phyloP scores from a whole-genome alignment of 2,113 vertebrate genomes.

The Ancistrus triradiatus region DNA sequence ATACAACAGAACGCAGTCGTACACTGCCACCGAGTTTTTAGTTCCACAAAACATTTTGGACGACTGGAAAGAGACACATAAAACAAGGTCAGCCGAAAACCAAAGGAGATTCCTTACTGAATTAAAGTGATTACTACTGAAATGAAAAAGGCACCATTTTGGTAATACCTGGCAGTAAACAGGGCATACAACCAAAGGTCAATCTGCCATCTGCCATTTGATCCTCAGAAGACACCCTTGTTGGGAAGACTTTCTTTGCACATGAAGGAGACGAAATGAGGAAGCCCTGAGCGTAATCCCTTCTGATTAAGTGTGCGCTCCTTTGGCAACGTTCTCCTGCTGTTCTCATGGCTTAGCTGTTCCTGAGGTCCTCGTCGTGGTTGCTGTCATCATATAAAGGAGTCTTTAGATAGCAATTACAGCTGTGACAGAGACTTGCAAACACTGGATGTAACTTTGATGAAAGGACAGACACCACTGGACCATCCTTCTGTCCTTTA shows the following conservation, averaged over 20 bases:
- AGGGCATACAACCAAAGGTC: constrained; percentile 49
- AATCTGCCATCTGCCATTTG: constrained; percentile 50
- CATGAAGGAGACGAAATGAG: constrained; percentile 66
- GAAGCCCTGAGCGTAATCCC: neutral
- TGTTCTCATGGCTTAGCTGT: constrained; percentile 55
- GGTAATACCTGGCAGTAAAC: constrained; percentile 66
- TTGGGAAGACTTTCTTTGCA: constrained; percentile 70
- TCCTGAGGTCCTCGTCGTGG: neutral
- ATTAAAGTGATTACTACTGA: constrained; percentile 29
- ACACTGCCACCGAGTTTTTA: constrained; percentile 55
- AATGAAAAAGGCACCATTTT: constrained; percentile 32
- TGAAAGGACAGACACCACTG: constrained; percentile 55
- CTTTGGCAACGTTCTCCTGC: constrained; percentile 55
- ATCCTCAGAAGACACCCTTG: constrained; percentile 34
- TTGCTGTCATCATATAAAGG: neutral
- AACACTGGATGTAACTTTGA: constrained; percentile 48
- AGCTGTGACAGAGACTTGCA: constrained; percentile 25
- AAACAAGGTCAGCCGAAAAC: constrained; percentile 74
- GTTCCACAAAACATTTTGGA: constrained; percentile 53
- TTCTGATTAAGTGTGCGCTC: neutral
- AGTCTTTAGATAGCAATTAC: neutral
- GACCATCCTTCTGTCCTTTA: constrained; percentile 66
- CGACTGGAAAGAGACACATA: constrained; percentile 48
- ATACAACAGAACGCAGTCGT: constrained; percentile 42
- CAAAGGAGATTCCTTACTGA: constrained; percentile 75